phyloP scores from a whole-genome alignment of 2,113 vertebrate genomes.

The Hiodon tergisus region DNA sequence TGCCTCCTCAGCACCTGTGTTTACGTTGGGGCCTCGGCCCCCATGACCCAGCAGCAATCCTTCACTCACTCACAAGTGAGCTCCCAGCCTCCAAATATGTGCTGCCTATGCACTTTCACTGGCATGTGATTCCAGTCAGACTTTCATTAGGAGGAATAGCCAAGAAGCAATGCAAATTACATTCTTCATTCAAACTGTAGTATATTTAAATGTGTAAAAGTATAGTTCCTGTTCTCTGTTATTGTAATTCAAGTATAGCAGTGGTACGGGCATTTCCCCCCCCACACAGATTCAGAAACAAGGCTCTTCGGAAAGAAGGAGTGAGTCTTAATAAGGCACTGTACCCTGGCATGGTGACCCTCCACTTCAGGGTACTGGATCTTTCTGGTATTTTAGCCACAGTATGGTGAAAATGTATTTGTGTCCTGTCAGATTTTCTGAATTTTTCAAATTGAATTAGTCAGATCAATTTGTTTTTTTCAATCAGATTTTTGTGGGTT shows the following conservation, averaged over 20 bases:
- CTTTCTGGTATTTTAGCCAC: too few species aligned
- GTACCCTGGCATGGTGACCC: too few species aligned
- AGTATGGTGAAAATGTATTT: too few species aligned
- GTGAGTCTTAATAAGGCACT: too few species aligned
- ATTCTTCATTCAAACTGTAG: conserved; percentile 43
- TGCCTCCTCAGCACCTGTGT: conserved; percentile 74
- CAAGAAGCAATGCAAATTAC: conserved; percentile 50
- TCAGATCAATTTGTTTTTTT: too few species aligned
- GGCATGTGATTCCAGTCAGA: conserved; percentile 52
- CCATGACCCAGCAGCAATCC: conserved; percentile 53
- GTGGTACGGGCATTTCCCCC: too few species aligned
- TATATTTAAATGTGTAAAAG: conserved; percentile 45
- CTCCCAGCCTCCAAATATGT: conserved; percentile 61
- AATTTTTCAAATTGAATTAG: too few species aligned
- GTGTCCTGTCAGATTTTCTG: too few species aligned
- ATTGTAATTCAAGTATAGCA: conserved; percentile 23
- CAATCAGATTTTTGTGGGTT: too few species aligned
- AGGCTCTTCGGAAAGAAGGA: too few species aligned
- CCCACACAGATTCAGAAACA: too few species aligned
- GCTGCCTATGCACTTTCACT: conserved; percentile 57
- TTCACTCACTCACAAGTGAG: conserved; percentile 57
- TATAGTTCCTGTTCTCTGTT: conserved; percentile 35
- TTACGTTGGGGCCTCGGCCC: conserved; percentile 72
- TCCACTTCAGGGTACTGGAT: too few species aligned
- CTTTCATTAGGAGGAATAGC: conserved; percentile 47